Evolutionary conservation across 2,113 vertebrate species (phyloP), one percentile per base, ranked within the genome.

Genomic region (Syrrhaptes paradoxus): DNA sequence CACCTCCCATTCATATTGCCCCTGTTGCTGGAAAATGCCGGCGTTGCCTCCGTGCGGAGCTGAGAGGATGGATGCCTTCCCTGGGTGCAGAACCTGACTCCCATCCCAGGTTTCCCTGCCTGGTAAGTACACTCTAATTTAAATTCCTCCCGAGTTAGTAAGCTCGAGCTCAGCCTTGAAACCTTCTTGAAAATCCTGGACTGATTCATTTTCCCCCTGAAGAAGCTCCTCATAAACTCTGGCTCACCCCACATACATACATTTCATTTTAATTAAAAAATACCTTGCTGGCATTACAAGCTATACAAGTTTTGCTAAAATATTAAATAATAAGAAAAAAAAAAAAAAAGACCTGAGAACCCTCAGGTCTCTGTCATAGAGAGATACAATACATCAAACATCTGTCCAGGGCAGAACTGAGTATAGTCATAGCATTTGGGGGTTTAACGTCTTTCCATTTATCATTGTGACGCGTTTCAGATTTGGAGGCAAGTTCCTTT

Each of bases 241-340:
- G 95, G 93, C 93, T 96, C 95, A 96, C 95, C 95, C 87, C 95
- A 90, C 79, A 90, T 85, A 90, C 89, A 95, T 95, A 84, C 95
- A 95, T 97, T 96, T 97, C 75, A 83, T 94, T 95, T 96, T 97
- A 95, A 97, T 97, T 96, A 96, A 96, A 97, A 97, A 96, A 97
- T 96, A 96, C 93, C 75, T 97, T 86, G 90, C 92, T 96, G 93
- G 92, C 90, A 96, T 74, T 90, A 96, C 95, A 96, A 94, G 95
- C 87, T 81, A 88, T 96, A 84, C 96, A 93, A 90, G 95, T 96
- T 96, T 94, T 66, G 15, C 59, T 92, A 96, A 97, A 96, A 96
- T 96, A 95, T 94, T 92, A 94, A 96, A 96, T 90, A 96, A 94
- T 54, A 59, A 59, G 46, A 36, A 36, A 38, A 61, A 38, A 20